Base-by-base conservation (phyloP, 2,888 invertebrate genomes). In the Phytoseiulus persimilis region DNA sequence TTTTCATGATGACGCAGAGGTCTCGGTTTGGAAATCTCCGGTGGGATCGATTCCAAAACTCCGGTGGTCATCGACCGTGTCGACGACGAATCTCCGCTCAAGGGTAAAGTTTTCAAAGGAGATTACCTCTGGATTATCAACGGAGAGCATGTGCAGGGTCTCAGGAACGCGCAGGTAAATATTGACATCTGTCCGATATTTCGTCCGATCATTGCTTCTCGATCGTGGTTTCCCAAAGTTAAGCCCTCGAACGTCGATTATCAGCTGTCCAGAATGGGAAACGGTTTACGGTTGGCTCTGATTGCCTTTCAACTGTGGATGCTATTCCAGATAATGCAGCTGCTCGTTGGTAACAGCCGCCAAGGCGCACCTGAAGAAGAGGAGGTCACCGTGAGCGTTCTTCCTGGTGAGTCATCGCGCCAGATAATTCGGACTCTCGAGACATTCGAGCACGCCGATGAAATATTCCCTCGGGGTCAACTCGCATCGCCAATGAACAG, bases 111-210 rank as follows among this genome's bases (percentile, higher is more conserved):
- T 5, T 39, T 39, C 39, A 45, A 87, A 32, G 87, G 87, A 39
- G 87, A 87, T 45, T 45, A 39, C 45, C 87, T 33, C 0, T 87
- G 87, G 87, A 87, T 28, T n/a, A n/a, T 87, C 28, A 45, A 87
- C 45, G 87, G 87, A n/a, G 87, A 31, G 14, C 87, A 87, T 39
- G n/a, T 87, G 32, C 87, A 87, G 31, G 87, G 87, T 87, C 87
- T 87, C 33, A 33, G 33, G n/a, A 33, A 87, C n/a, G 39, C 32
- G 31, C 87, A 87, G 87, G 87, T 87, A 87, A 39, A 65, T 65
- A 65, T 65, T 65, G 65, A 65, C 65, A 14, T 23, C 65, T 2
- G 28, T 65, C 2, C 39, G 39, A 39, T 39, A 39, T 39, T 39
- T 65, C 18, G 46, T 46, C 46, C 46, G 46, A 6, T 46, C 14